Evolutionary conservation across 2,888 invertebrate species (phyloP), one percentile per base, ranked within the genome.

Genomic region (Coecobrya sp.): DNA sequence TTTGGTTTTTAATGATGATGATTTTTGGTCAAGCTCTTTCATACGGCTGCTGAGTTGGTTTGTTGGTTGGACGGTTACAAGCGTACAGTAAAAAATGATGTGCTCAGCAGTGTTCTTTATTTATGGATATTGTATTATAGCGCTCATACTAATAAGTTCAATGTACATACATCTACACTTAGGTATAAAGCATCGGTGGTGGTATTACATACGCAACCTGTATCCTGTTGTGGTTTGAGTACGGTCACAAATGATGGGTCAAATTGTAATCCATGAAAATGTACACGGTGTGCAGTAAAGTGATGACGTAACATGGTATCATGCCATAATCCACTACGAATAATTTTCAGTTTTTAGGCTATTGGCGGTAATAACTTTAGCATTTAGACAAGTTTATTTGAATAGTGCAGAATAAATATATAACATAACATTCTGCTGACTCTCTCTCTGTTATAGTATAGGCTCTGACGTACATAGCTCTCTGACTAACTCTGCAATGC

Each of bases 1-100:
- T 65, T 65, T 65, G 13, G 65, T 65, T 65, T 65, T 65, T 62
- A 62, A 62, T 62, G 30, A 65, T 30, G 30, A 65, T 65, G 73
- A 42, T 13, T 30, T 65, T 65, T 65, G 65, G 65, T 65, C 65
- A 65, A 30, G 27, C 65, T 65, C 3, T 30, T 27, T 65, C 30
- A 27, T 27, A 7, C 25, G 65, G 65, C 30, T 65, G 65, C 30
- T 65, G 65, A 49, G 55, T 79, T 7, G 52, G 52, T 25, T 8
- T 25, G 45, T 49, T 42, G 13, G 45, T 4, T 16, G 65, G n/a
- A n/a, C n/a, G n/a, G 36, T 36, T 36, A 36, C 36, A 36, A 36
- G 19, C 27, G 65, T 13, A 30, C 30, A 65, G 30, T 65, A 30
- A 65, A 65, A 65, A 30, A 27, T 65, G 65, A 65, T 65, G 65